phyloP scores from a whole-genome alignment of 2,888 invertebrate species.

The Yponomeuta cagnagella region DNA sequence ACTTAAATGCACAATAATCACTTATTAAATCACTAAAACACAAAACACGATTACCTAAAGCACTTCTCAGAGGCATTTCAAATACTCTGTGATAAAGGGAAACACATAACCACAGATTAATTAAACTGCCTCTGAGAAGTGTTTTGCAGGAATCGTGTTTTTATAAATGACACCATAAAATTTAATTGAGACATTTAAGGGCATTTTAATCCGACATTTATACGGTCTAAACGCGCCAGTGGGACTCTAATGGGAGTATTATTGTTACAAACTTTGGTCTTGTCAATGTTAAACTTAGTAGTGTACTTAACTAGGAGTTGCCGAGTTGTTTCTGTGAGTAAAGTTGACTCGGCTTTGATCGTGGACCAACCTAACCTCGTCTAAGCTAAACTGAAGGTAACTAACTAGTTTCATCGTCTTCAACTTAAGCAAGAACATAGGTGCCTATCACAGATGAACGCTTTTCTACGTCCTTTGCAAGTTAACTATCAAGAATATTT shows the following conservation, averaged over 20 bases:
- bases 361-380: not conserved
- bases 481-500: too few relatives aligned
- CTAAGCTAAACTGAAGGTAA: not conserved
- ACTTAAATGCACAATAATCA: too few relatives aligned
- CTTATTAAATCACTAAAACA: too few relatives aligned
- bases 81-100: too few relatives aligned
- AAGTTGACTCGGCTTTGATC: not conserved
- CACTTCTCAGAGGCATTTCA: too few relatives aligned
- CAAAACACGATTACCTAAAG: too few relatives aligned
- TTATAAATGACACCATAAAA: not conserved
- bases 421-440: not conserved
- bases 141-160: not conserved
- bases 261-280: not conserved
- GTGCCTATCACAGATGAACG: not conserved
- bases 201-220: not conserved
- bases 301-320: not conserved
- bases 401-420: not conserved
- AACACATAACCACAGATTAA: too few relatives aligned
- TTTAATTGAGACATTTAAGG: not conserved
- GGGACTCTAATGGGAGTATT: not conserved
- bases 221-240: not conserved
- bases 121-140: too few relatives aligned
- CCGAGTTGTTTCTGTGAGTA: not conserved
- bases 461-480: too few relatives aligned
- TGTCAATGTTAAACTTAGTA: constrained; percentile 2